Percentiles rank a stretch among this genome's conserved stretches.
Evolutionary conservation across 2,888 invertebrate species (phyloP).

Genomic region (Drosophila longiperda): DNA sequence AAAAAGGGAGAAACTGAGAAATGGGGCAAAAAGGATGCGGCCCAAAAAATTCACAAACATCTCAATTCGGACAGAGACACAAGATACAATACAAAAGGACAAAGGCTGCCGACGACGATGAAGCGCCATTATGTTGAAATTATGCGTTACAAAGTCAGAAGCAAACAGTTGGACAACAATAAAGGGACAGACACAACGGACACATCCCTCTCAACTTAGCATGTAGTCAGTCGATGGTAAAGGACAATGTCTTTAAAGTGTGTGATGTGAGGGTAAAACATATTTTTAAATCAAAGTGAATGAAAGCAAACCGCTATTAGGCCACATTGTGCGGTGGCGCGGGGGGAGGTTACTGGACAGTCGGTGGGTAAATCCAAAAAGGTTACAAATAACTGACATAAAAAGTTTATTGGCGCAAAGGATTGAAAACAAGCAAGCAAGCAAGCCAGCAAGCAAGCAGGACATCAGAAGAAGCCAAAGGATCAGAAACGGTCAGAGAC

Average conservation of each 20-base stretch:
- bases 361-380: constrained; percentile 61
- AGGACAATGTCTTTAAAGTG: constrained; percentile 18
- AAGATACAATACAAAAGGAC: constrained; percentile 29
- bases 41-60: constrained; percentile 28
- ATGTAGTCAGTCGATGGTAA: constrained; percentile 27
- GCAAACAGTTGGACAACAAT: constrained; percentile 41
- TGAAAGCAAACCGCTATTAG: constrained; percentile 70
- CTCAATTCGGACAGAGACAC: constrained; percentile 26
- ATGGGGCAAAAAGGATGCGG: constrained; percentile 17
- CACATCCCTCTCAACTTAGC: constrained; percentile 24
- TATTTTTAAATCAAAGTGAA: constrained; percentile 77
- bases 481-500: constrained; percentile 39
- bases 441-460: constrained; percentile 35
- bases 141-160: constrained; percentile 63
- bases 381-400: constrained; percentile 77
- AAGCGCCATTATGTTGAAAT: constrained; percentile 68
- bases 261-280: constrained; percentile 56
- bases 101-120: constrained; percentile 37
- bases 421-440: constrained; percentile 65
- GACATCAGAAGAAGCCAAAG: constrained; percentile 22
- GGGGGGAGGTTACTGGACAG: background rate
- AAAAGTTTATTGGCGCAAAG: constrained; percentile 78
- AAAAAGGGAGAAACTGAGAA: background rate
- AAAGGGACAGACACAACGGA: constrained; percentile 9
- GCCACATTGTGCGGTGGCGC: constrained; percentile 46